Evolutionary conservation across 2,888 invertebrate genomes (phyloP).

Genomic region (Pristionchus maxplancki): DNA sequence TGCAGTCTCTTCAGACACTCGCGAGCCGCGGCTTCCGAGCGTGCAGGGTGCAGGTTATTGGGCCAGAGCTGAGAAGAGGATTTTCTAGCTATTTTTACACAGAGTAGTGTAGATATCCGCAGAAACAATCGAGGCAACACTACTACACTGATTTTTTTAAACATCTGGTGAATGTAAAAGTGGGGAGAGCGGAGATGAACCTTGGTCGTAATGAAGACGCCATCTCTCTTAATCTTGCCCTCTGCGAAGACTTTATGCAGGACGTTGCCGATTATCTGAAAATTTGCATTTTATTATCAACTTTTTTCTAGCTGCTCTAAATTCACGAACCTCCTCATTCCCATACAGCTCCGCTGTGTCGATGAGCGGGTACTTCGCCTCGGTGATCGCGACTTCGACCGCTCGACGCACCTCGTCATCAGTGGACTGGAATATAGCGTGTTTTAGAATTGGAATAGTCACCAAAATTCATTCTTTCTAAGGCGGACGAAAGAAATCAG

Average conservation of each 20-base stretch:
- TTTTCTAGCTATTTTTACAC: neutral
- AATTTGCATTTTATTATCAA: neutral
- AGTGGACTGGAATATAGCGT: neutral
- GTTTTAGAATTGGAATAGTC: neutral
- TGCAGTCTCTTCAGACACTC: slow-evolving; percentile 83
- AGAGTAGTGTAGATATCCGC: too few species aligned
- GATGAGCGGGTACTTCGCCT: slow-evolving; percentile 88
- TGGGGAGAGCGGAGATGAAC: too few species aligned
- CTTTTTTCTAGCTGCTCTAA: neutral
- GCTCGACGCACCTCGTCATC: slow-evolving; percentile 9
- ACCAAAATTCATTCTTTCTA: too few species aligned
- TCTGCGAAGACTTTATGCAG: slow-evolving; percentile 85
- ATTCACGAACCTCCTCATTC: slow-evolving; percentile 83
- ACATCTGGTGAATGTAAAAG: too few species aligned
- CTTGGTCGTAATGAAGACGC: slow-evolving; percentile 89
- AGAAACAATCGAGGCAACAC: too few species aligned
- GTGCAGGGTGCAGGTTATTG: slow-evolving; percentile 50
- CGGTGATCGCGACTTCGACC: slow-evolving; percentile 82
- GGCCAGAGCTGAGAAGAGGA: slow-evolving; percentile 53
- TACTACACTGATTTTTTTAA: too few species aligned
- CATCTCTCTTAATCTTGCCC: slow-evolving; percentile 85
- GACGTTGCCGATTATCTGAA: slow-evolving; percentile 83
- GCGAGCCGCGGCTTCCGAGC: slow-evolving; percentile 53
- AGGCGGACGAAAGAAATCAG: too few species aligned
- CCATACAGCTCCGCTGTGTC: slow-evolving; percentile 88